Conservation (phyloP, 2,888 invertebrate genomes). For the Drosophila parthenogenetica region DNA sequence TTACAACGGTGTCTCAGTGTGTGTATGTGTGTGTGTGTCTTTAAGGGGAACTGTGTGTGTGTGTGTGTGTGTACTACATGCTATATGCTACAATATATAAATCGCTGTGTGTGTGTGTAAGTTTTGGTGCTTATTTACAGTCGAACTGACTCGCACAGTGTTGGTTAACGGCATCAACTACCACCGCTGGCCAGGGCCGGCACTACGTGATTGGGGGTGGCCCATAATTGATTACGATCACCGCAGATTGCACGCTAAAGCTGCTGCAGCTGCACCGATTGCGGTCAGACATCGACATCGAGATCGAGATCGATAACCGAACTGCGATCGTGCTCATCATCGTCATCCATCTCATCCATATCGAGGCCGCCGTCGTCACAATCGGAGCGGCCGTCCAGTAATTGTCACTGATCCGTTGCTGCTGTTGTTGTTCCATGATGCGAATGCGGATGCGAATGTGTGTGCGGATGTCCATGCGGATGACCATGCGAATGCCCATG, state of each 20-base stretch:
- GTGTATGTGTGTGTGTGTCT: not conserved
- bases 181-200: conserved; percentile 42
- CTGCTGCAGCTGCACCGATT: conserved; percentile 59
- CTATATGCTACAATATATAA: conserved; percentile 61
- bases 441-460: conserved; percentile 53
- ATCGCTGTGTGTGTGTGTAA: conserved; percentile 15
- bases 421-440: conserved; percentile 63
- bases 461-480: conserved; percentile 36
- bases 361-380: conserved; percentile 64
- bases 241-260: conserved; percentile 65
- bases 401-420: conserved; percentile 85
- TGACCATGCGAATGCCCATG: conserved; percentile 49
- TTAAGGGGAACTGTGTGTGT: conserved; percentile 12
- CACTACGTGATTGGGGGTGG: conserved; percentile 14
- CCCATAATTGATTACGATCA: not conserved
- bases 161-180: conserved; percentile 52
- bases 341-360: conserved; percentile 75
- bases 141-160: conserved; percentile 28
- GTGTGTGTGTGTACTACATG: conserved; percentile 33
- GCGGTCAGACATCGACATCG: conserved; percentile 85
- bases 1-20: conserved; percentile 27
- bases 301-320: conserved; percentile 85
- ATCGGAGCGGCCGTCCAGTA: conserved; percentile 83
- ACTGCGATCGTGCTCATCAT: conserved; percentile 82
- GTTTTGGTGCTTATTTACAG: conserved; percentile 54